A percentile compares a stretch with the other conserved stretches of the same genome.
These are phyloP conservation scores for Allophyes oxyacanthae DNA, from an alignment of 2,888 invertebrate species.

Conservation along the genomic window DNA sequence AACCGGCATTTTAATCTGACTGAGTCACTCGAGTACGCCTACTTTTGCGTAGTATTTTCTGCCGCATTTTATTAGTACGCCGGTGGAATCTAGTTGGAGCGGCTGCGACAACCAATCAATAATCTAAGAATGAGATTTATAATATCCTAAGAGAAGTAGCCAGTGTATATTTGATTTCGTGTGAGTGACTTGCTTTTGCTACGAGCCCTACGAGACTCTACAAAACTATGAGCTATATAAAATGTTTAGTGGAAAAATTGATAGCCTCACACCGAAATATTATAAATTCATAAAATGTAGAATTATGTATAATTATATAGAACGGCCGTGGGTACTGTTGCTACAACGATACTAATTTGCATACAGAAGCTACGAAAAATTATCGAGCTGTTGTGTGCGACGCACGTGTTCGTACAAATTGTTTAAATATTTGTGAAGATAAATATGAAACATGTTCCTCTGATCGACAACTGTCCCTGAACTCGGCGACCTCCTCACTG, in stretches of 20 bases:
- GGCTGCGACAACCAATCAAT: no score
- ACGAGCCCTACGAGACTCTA: neutral
- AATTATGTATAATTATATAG: constrained; percentile 10
- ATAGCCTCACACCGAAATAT: constrained; percentile 13
- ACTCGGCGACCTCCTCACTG: constrained; percentile 71
- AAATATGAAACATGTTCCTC: constrained; percentile 66
- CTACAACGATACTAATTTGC: constrained; percentile 58
- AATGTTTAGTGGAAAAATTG: no score
- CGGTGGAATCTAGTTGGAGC: no score
- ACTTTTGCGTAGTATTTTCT: no score
- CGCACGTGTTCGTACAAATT: constrained; percentile 65
- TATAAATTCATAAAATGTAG: constrained; percentile 8
- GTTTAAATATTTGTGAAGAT: constrained; percentile 67
- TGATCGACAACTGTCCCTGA: constrained; percentile 74
- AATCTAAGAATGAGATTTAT: no score
- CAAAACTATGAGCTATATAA: no score
- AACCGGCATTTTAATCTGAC: no score
- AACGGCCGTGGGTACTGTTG: constrained; percentile 44
- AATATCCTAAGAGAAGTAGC: neutral
- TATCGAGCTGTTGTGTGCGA: constrained; percentile 57
- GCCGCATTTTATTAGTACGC: no score
- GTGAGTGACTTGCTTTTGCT: neutral
- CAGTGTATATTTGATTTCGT: neutral
- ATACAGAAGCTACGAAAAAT: constrained; percentile 61
- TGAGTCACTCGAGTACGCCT: no score